A percentile compares a stretch with the other conserved stretches of the same genome.
Conservation (phyloP, 2,888 invertebrate species). For the Gibbula magus region DNA sequence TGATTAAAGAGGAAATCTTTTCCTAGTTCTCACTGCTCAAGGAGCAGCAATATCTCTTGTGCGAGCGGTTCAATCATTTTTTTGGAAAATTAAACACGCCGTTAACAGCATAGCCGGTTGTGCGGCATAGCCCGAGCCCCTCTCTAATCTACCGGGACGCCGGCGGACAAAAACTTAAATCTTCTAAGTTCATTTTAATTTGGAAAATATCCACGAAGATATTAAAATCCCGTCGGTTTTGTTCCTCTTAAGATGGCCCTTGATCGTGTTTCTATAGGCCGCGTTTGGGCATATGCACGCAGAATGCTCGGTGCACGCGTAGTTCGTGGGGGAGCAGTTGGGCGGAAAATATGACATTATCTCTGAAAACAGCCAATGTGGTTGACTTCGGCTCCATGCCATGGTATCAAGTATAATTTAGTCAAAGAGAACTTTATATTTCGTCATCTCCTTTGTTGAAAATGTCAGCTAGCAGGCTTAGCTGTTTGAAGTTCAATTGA, state of each 20-base stretch:
- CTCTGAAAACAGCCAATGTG: conserved; percentile 12
- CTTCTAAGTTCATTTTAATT: conserved; percentile 29
- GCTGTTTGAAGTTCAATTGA: conserved; percentile 18
- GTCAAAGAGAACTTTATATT: conserved; percentile 23
- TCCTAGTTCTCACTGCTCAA: conserved; percentile 18
- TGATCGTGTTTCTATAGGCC: conserved; percentile 9
- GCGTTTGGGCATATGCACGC: conserved; percentile 26
- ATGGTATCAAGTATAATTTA: conserved; percentile 20
- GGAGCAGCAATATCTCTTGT: conserved; percentile 21
- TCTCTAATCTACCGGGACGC: conserved; percentile 13
- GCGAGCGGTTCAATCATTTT: not conserved
- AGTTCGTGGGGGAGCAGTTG: conserved; percentile 1
- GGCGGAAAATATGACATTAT: conserved; percentile 6
- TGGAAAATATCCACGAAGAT: conserved; percentile 27
- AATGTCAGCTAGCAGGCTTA: conserved; percentile 5
- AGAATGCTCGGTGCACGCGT: not conserved
- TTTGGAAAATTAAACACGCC: conserved; percentile 15
- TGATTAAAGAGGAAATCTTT: conserved; percentile 23
- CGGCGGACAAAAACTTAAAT: conserved; percentile 7
- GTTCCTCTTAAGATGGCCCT: not conserved
- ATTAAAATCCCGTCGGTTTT: conserved; percentile 25
- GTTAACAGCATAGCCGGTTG: not conserved
- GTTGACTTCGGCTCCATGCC: conserved; percentile 2
- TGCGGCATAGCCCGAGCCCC: not conserved
- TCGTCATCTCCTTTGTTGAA: conserved; percentile 2